A percentile compares a stretch with the other conserved stretches of the same genome.
Evolutionary conservation across 2,113 vertebrate species (phyloP).

Genomic region (Camelus bactrianus): DNA sequence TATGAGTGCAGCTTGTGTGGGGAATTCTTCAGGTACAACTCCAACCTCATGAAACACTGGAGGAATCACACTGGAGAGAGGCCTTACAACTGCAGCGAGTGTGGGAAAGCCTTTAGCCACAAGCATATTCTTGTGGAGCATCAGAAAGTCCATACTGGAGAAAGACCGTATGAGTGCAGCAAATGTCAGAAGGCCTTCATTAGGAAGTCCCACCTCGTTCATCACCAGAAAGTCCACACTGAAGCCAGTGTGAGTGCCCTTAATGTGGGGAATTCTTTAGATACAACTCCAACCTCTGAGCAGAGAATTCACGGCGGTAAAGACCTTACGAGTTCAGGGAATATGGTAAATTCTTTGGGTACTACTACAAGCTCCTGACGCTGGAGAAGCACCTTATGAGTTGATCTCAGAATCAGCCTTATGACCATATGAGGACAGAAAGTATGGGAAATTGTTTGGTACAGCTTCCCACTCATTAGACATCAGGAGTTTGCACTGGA

Average conservation of each 20-base stretch:
- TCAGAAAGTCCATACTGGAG: not conserved
- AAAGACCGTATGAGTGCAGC: not conserved
- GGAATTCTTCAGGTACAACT: not conserved
- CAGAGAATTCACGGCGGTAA: not conserved
- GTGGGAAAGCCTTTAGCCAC: not conserved
- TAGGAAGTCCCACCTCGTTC: not conserved
- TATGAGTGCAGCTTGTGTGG: not conserved
- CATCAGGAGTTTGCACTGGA: not conserved
- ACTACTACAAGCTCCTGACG: not conserved
- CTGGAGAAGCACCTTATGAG: not conserved
- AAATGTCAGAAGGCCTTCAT: conserved; percentile 23
- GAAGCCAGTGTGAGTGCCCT: not conserved
- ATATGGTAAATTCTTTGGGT: not conserved
- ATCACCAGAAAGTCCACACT: conserved; percentile 14
- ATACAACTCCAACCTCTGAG: not conserved
- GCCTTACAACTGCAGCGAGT: not conserved
- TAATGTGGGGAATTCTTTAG: not conserved
- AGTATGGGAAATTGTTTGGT: not conserved
- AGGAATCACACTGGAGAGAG: not conserved
- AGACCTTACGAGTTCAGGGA: not conserved
- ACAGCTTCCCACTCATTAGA: not conserved
- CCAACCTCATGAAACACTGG: not conserved
- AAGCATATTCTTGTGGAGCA: not conserved
- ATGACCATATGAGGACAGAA: not conserved
- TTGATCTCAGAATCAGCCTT: not conserved